Base-by-base conservation (phyloP, 1,140 invertebrate species). In the Eriocheir sinensis region DNA sequence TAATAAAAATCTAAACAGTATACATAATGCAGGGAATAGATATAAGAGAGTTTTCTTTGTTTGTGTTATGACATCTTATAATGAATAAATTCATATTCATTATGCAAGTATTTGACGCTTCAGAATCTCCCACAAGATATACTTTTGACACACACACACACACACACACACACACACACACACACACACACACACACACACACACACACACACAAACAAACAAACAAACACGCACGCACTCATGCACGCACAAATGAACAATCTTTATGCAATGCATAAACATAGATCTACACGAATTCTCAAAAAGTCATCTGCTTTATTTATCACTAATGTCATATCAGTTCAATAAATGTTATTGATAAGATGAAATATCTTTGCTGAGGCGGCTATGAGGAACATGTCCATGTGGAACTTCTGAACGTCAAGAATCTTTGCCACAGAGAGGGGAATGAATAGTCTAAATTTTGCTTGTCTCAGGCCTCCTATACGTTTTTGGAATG, bases 81-180 rank as follows among this genome's bases (percentile, higher is more conserved):
- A 85, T 85, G 34, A 27, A 85, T 85, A 85, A 12, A 27, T 27
- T 12, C 12, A 85, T 85, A 85, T 8, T 9, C 32, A 8, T 89
- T 15, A 21, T 17, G 27, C 15, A 40, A 40, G 12, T 38, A 89
- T 89, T 40, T 38, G 41, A 40, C 36, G 12, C 36, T 89, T 40
- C 30, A 89, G 36, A 36, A 15, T 40, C 41, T 40, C 15, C 36
- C 41, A 89, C 30, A n/a, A n/a, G n/a, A n/a, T n/a, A n/a, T n/a
- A n/a, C n/a, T n/a, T n/a, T n/a, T n/a, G n/a, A n/a, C n/a, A 89
- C 38, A 89, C 30, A 89, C 41, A 89, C 30, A 89, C 41, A 89
- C 38, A 89, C 41, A 89, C 38, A 89, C 41, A 89, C 38, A 89
- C 41, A 89, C 38, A 38, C 41, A 89, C 38, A 89, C 41, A 89